Percentiles rank a stretch among this genome's conserved stretches.
These are phyloP conservation scores for human (Homo sapiens) DNA, from an alignment of 2,113 vertebrate species.

Conservation along the genomic window DNA sequence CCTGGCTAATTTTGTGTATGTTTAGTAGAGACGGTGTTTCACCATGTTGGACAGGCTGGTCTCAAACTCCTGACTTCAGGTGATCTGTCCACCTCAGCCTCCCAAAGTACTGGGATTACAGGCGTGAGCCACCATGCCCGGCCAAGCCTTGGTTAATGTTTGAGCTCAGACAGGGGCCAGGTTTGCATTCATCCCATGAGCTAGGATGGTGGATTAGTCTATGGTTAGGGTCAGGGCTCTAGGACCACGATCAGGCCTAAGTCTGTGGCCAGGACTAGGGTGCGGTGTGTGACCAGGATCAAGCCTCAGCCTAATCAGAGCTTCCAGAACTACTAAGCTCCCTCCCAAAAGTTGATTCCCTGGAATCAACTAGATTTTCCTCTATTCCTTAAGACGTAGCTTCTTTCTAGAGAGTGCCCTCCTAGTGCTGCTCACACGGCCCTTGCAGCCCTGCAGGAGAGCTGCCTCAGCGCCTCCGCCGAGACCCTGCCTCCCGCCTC, in stretches of 20 bases:
- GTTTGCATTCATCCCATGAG: background rate
- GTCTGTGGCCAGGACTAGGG: background rate
- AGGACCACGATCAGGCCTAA: background rate
- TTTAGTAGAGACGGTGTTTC: too few relatives aligned
- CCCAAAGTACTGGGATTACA: too few relatives aligned
- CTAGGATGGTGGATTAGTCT: background rate
- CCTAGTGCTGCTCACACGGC: background rate
- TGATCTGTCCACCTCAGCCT: too few relatives aligned
- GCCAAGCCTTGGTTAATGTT: background rate
- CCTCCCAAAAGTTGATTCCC: background rate
- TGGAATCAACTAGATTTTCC: background rate
- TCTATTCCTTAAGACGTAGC: background rate
- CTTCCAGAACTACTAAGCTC: background rate
- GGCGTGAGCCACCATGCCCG: too few relatives aligned
- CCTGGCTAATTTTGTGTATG: too few relatives aligned
- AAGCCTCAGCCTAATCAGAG: background rate
- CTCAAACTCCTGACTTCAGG: too few relatives aligned
- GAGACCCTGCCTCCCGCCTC: constrained; percentile 44
- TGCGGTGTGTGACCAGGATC: background rate
- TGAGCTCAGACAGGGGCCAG: background rate
- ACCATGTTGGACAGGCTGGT: too few relatives aligned
- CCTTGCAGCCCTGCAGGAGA: background rate
- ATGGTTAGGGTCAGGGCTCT: background rate
- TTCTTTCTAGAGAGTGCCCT: background rate
- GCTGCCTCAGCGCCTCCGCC: background rate